A percentile compares a stretch with the other conserved stretches of the same genome.
Evolutionary conservation across 2,113 vertebrate species (phyloP).

Genomic region (Cinclus mexicanus): DNA sequence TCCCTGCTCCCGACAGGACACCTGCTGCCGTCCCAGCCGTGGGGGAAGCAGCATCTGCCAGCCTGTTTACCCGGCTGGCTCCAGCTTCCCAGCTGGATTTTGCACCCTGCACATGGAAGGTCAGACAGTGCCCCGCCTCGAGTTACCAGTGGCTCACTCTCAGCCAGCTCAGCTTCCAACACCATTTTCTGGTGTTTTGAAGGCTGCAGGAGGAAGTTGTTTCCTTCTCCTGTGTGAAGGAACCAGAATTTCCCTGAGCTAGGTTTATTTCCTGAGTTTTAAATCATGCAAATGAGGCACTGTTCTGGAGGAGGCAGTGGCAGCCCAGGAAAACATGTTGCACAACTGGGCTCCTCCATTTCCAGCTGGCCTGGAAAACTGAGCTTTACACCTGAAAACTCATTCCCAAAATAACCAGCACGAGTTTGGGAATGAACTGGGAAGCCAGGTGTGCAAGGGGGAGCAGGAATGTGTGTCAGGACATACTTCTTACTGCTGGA

Average conservation of each 20-base stretch:
- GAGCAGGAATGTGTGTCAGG: rapidly evolving
- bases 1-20: background rate
- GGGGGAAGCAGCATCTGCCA: background rate
- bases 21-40: rapidly evolving
- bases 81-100: background rate
- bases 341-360: conserved; percentile 13
- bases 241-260: background rate
- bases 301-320: background rate
- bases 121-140: background rate
- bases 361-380: background rate
- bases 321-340: background rate
- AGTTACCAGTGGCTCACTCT: background rate
- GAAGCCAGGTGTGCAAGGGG: rapidly evolving
- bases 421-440: rapidly evolving
- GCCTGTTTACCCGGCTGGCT: background rate
- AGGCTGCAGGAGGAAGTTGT: background rate
- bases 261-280: background rate
- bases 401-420: background rate
- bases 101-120: background rate
- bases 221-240: background rate
- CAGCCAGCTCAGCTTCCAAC: background rate
- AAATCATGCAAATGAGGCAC: background rate
- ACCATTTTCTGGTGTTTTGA: rapidly evolving
- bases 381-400: background rate
- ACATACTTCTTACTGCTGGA: background rate